Base-by-base conservation (phyloP, 1,140 invertebrate species). In the Sitophilus oryzae region DNA sequence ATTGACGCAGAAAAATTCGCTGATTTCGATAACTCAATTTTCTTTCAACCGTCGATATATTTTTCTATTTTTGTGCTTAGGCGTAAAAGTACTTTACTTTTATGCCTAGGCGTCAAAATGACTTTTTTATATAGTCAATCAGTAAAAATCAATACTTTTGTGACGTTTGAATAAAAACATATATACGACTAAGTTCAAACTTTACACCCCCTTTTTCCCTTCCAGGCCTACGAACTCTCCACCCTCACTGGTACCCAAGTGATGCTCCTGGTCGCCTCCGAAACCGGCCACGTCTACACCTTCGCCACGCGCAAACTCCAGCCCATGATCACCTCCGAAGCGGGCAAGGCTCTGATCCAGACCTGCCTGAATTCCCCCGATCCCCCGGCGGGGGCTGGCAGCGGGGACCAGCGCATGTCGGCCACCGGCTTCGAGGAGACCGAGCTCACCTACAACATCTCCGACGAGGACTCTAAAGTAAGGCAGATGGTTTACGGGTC, bases 281-380 rank as follows among this genome's bases (percentile, higher is more conserved):
- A 96, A 74, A 96, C 93, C 10, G 93, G 96, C 3, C 97, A 99
- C 77, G 96, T 99, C 62, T 99, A 99, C 77, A 99, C 97, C 42
- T 99, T 98, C 78, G 96, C 97, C 23, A 99, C 97, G 41, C 80
- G 93, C 49, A 99, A 99, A 75, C 79, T 99, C 36, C 95, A 99
- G 74, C 97, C 96, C 43, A 99, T 99, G 95, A 99, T 99, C 71
- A 97, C 93, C 11, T 96, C 93, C 63, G 96, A 99, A 69, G 93
- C 93, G 50, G 97, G 96, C 41, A 99, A 99, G 75, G 88, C 93
- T 40, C 79, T 99, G 41, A 99, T 99, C 67, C 96, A 99, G 76
- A 97, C 94, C 47, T 99, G 97, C 75, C 81, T 99, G 20, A 98
- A 98, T 75, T 95, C 93, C 38, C 96, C 96, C 21, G 95, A 98